Evolutionary conservation across 2,113 vertebrate genomes (phyloP), one percentile per base, ranked within the genome.

Genomic region (Brienomyrus longianalis): DNA sequence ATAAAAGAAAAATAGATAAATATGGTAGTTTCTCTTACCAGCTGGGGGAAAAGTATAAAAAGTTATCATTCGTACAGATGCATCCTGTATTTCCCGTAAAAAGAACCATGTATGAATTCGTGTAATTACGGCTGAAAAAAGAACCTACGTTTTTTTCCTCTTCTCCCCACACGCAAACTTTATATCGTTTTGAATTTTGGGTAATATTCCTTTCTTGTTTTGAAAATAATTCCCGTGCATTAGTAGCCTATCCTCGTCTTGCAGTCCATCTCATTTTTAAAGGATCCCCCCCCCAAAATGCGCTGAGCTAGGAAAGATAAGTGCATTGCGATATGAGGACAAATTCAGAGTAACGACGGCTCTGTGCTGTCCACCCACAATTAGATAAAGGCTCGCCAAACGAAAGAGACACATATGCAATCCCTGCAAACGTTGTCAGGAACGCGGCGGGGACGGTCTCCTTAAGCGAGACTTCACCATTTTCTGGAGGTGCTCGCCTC

Each of bases 291-390:
- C 83, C 39, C 39, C 39, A 19, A 52, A 59, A 27, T 47, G 35
- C 21, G 21, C n/a, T 39, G 87, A 86, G 70, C 77, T 13, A n/a
- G 56, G 23, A 87, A 47, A 88, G 83, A 83, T 31, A 54, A 89
- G 74, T 86, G 89, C 39, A 84, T 86, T 88, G 85, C 86, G 39
- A 54, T 83, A 70, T 52, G 87, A 90, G 88, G 39, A 66, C 52
- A 47, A 39, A 90, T 59, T 52, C 85, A 39, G 50, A 86, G 87
- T 74, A 89, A 83, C 48, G 89, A 66, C 91, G 91, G 83, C 35
- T 86, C 85, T 47, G 77, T 66, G 90, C 90, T 89, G 83, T 90
- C 88, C 91, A 87, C 88, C 89, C 80, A 19, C 77, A 83, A 88
- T 90, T 74, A 90, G 52, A 84, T 83, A 84, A 62, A 66, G 66